These are phyloP conservation scores for Cephus sareptanus DNA, from an alignment of 2,888 invertebrate species.

Conservation along the genomic window DNA sequence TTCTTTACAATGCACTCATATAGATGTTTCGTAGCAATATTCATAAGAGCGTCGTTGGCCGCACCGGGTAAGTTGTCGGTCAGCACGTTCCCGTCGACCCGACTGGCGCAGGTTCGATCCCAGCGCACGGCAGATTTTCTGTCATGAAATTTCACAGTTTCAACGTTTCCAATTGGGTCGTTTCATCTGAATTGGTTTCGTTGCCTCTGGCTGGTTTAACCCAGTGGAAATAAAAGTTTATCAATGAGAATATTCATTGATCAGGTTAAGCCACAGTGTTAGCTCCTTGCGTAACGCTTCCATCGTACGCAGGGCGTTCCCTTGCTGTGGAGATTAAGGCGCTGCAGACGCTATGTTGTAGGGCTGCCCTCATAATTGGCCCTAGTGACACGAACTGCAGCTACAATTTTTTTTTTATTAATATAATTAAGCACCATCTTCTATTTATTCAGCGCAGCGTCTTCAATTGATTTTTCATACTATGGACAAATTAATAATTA, in stretches of 20 bases:
- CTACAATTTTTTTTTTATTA: constrained; percentile 22
- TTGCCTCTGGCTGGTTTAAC: background rate
- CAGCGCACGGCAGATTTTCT: background rate
- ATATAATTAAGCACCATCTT: too few relatives aligned
- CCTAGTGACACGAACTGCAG: constrained; percentile 33
- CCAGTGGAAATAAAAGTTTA: background rate
- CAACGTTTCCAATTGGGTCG: background rate
- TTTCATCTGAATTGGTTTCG: background rate
- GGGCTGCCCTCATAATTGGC: constrained; percentile 12
- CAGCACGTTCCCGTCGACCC: too few relatives aligned
- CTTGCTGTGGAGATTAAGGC: constrained; percentile 41
- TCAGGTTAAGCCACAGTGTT: constrained; percentile 31
- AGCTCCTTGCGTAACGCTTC: constrained; percentile 39
- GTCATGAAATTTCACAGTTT: background rate
- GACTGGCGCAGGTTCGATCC: background rate
- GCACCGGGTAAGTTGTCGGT: background rate
- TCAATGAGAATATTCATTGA: background rate
- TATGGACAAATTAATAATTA: background rate
- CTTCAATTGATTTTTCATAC: background rate
- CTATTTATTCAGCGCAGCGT: background rate
- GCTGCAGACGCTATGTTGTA: constrained; percentile 40
- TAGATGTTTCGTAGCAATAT: rapidly evolving
- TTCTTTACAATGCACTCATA: background rate
- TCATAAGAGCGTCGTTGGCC: background rate
- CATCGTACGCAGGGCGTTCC: constrained; percentile 38